Evolutionary conservation across 2,797 vertebrate species (phyloP).

Genomic region (Ceyx erithaca): DNA sequence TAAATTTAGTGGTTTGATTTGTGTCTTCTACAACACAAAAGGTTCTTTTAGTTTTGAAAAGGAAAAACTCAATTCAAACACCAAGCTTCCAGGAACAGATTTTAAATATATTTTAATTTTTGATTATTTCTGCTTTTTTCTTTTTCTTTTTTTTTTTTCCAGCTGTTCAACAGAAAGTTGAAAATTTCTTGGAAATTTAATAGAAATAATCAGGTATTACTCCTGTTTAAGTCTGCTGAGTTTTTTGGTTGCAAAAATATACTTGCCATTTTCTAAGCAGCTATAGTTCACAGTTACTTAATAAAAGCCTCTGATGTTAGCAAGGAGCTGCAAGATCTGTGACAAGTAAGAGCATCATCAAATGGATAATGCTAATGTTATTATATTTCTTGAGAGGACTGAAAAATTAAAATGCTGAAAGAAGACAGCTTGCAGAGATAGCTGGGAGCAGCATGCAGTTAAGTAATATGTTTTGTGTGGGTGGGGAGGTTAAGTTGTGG

Average conservation of each 20-base stretch:
- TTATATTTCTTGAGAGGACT: conserved; percentile 15
- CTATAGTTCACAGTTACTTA: background rate
- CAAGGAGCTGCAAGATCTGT: background rate
- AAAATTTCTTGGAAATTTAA: background rate
- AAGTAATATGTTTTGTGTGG: conserved; percentile 39
- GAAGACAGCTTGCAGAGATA: conserved; percentile 6
- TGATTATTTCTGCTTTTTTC: background rate
- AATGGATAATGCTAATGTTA: background rate
- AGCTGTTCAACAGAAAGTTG: background rate
- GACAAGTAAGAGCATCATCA: background rate
- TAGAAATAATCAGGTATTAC: background rate
- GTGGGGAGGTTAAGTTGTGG: conserved; percentile 28
- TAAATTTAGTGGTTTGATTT: background rate
- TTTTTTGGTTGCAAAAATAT: background rate
- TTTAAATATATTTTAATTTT: background rate
- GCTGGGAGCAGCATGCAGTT: conserved; percentile 1
- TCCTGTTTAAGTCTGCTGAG: background rate
- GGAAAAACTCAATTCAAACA: background rate
- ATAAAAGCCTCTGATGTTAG: background rate
- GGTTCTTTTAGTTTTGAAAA: background rate
- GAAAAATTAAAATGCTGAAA: conserved; percentile 20
- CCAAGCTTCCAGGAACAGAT: background rate
- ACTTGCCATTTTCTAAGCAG: background rate
- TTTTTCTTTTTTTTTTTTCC: too few relatives aligned
- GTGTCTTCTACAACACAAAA: background rate